Percentiles rank a stretch among this genome's conserved stretches.
Conservation (phyloP, 1,140 invertebrate genomes). For the Zaprionus davidi region DNA sequence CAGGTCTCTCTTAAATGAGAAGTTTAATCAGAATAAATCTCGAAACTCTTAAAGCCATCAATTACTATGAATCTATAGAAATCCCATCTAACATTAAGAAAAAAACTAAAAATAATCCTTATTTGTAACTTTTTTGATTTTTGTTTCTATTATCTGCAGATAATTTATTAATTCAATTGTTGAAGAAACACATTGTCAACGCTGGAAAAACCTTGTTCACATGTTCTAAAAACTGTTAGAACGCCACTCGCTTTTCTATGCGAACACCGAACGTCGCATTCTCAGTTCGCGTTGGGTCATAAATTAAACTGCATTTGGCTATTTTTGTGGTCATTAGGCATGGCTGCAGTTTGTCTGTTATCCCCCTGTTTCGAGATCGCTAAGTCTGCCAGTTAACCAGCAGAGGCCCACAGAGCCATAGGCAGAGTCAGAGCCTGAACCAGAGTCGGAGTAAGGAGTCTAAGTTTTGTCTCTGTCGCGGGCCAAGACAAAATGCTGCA, state of each 20-base stretch:
- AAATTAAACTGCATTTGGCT: conserved; percentile 75
- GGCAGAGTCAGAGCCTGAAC: background rate
- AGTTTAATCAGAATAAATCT: no score
- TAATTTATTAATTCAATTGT: no score
- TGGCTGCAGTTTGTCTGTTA: conserved; percentile 64
- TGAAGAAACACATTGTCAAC: background rate
- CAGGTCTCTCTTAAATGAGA: no score
- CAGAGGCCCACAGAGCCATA: conserved; percentile 1
- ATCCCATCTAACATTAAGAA: no score
- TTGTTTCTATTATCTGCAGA: no score
- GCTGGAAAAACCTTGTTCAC: background rate
- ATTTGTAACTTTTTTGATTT: no score
- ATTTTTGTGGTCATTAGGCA: conserved; percentile 77
- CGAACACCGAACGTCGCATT: conserved; percentile 20
- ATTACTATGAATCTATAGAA: no score
- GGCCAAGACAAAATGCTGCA: conserved; percentile 37
- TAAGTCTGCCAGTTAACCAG: background rate
- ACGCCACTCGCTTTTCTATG: conserved; percentile 20
- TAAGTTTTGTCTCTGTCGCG: conserved; percentile 27
- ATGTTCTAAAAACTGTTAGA: background rate
- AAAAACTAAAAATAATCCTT: no score
- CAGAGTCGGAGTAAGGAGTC: background rate
- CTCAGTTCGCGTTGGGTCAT: conserved; percentile 56
- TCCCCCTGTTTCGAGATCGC: conserved; percentile 19
- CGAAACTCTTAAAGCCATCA: no score